Base-by-base conservation (phyloP, 53 echinoderm and acorn worm genomes). In the Echinometra lucunter region DNA sequence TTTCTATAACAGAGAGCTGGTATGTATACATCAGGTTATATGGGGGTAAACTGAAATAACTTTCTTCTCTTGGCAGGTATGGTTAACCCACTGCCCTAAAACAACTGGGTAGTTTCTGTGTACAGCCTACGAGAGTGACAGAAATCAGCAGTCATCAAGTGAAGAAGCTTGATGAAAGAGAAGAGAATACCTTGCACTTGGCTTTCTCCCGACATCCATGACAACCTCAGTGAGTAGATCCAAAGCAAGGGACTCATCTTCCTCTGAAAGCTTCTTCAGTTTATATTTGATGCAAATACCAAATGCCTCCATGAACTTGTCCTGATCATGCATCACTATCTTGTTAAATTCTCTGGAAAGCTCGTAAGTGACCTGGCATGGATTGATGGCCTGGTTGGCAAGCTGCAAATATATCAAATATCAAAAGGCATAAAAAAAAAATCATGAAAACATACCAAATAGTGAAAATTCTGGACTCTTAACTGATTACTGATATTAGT, bases 181-280 rank as follows among this genome's bases (percentile, higher is more conserved):
- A 53, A 28, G 2, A 60, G 35, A 37, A 57, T 92, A 92, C 92
- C 92, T 92, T 67, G 92, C 92, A n/a, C 69, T 92, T 27, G 92
- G 92, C 38, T 92, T 92, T 37, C 92, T 92, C 19, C 92, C 92
- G 1, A 92, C n/a, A 49, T 92, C 92, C 92, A 92, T 72, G 69
- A 92, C 55, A 12, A 92, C 92, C 74, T 92, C 92, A 37, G 70
- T 45, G 3, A 92, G 55, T 45, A 44, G 74, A 30, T 92, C 92
- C n/a, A 92, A 66, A 3, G 92, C 58, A 44, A 90, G 37, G 32
- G 66, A 58, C 27, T 57, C 13, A 58, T 90, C 66, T 40, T 32
- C 23, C 63, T 90, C 90, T 27, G 90, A 45, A 42, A 90, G 90
- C 58, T 63, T 57, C 90, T 90, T 57, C 66, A 90, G 25, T 18